These are phyloP conservation scores for Gryon sp. DNA, from an alignment of 1,140 invertebrate species.

Conservation along the genomic window DNA sequence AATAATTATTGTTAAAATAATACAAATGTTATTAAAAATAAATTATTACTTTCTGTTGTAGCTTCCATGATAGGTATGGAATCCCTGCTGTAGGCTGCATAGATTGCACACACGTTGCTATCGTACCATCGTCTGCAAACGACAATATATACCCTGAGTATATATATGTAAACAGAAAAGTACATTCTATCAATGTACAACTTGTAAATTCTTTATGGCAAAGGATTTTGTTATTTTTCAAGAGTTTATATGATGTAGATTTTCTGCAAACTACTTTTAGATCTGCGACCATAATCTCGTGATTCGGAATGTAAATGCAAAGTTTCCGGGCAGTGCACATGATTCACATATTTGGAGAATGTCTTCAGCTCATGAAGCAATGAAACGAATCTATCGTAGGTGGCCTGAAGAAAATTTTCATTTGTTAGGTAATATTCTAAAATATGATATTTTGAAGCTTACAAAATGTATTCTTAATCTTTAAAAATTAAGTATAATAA, in stretches of 20 bases:
- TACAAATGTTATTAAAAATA: too few species aligned
- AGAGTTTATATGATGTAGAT: not conserved
- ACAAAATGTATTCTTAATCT: too few species aligned
- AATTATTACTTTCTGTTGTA: too few species aligned
- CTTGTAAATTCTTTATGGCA: too few species aligned
- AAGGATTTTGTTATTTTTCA: not conserved
- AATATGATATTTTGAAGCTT: too few species aligned
- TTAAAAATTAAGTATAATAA: too few species aligned
- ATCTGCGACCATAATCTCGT: conserved; percentile 12
- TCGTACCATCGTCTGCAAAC: conserved; percentile 1
- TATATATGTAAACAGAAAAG: conserved; percentile 20
- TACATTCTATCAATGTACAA: conserved; percentile 8
- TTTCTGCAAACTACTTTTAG: conserved; percentile 3
- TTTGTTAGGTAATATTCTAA: not conserved
- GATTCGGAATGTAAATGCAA: conserved; percentile 15
- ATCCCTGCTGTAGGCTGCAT: conserved; percentile 7
- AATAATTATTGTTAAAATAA: too few species aligned
- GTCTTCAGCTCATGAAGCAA: not conserved
- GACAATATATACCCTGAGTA: conserved; percentile 3
- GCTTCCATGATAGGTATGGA: too few species aligned
- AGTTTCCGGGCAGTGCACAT: conserved; percentile 10
- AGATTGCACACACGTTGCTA: conserved; percentile 10
- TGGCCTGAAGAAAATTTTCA: conserved; percentile 19
- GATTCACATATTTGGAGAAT: conserved; percentile 25
- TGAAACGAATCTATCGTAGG: not conserved